Base-by-base conservation (phyloP, 2,888 invertebrate genomes). In the Coenonympha arcania region DNA sequence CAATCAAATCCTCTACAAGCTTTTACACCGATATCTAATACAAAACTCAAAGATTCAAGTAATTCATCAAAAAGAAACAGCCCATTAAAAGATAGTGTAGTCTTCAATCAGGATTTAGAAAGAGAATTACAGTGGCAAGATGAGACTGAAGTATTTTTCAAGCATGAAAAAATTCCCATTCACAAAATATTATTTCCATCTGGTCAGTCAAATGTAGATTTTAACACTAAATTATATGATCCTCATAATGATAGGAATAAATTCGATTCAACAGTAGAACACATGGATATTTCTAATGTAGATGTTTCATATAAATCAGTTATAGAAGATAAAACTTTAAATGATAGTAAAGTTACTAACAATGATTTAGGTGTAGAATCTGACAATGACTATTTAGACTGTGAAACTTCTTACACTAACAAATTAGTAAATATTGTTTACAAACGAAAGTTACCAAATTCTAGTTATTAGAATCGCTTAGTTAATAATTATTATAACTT, bases 51-150 rank as follows among this genome's bases (percentile, higher is more conserved):
- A 48, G 76, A 76, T 2, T 59, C 67, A 2, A 75, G 66, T 48
- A 75, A 76, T 2, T 59, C 67, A 1, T 68, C 75, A 1, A 79
- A 73, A 56, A 68, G 71, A 59, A 74, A 57, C 50, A 85, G 81
- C 45, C 79, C 81, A 0, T 65, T 67, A n/a, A 84, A 77, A 62
- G 84, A 84, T 9, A 79, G 79, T 55, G 59, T 85, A 36, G 68
- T 71, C 6, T 86, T 86, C 46, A 82, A 78, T 55, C 79, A 85
- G 46, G 85, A 82, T 57, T 64, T 86, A 18, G 82, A 84, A 56
- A 82, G 68, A 51, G 84, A 86, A 53, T 57, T 86, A 19, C 69
- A 73, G 40, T 86, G 86, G 86, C 80, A 79, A 59, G 79, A 85
- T 68, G 85, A 86, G 49, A 74, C 80, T 15, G 77, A 76, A 20